phyloP scores from a whole-genome alignment of 2,888 invertebrate genomes.

The Hyposoter dolosus region DNA sequence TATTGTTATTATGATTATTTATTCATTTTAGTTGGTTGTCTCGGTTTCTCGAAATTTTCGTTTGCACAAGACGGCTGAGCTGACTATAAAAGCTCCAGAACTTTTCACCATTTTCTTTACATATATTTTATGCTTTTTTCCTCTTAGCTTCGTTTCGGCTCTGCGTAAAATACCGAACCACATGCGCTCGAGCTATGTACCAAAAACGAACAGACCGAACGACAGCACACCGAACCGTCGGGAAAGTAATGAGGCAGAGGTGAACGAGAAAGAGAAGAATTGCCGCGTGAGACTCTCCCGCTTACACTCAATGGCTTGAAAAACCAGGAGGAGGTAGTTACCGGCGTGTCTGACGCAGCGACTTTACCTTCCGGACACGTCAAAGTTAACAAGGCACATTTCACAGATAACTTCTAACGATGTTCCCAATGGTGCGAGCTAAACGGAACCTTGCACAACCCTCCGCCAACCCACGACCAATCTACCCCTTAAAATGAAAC shows the following conservation, averaged over 20 bases:
- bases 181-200: background rate
- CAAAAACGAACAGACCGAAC: slow-evolving; percentile 25
- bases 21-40: slow-evolving; percentile 22
- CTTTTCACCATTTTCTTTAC: slow-evolving; percentile 27
- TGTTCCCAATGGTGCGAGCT: slow-evolving; percentile 55
- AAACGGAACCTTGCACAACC: slow-evolving; percentile 4
- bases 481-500: background rate
- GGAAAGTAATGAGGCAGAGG: slow-evolving; percentile 52
- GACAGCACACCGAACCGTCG: slow-evolving; percentile 31
- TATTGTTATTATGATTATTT: slow-evolving; percentile 36
- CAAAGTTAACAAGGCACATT: slow-evolving; percentile 74
- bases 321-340: slow-evolving; percentile 66
- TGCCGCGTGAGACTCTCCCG: slow-evolving; percentile 37
- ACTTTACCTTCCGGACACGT: slow-evolving; percentile 69
- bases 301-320: slow-evolving; percentile 62
- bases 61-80: slow-evolving; percentile 50
- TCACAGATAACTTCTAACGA: slow-evolving; percentile 73
- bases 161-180: slow-evolving; percentile 33
- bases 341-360: slow-evolving; percentile 73
- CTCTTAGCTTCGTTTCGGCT: slow-evolving; percentile 25
- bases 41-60: slow-evolving; percentile 25
- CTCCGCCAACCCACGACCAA: background rate
- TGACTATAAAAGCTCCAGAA: slow-evolving; percentile 53
- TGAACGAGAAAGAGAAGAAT: slow-evolving; percentile 59
- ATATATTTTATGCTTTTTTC: background rate